These are phyloP conservation scores for Parambassis ranga DNA, from an alignment of 2,797 vertebrate species.

Conservation along the genomic window DNA sequence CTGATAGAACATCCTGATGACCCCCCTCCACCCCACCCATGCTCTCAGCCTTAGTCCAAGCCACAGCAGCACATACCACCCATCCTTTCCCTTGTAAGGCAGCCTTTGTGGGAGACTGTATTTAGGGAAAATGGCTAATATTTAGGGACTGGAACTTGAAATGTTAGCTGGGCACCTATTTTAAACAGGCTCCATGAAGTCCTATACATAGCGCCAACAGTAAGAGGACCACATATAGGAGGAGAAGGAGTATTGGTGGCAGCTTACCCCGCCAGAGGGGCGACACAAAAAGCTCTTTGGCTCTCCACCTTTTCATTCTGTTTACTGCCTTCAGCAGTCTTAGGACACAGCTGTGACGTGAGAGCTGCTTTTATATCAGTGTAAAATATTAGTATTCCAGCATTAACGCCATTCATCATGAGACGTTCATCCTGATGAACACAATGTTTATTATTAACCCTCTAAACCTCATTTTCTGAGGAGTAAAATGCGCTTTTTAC, in stretches of 20 bases:
- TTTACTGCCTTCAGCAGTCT: conserved; percentile 31
- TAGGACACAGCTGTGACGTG: conserved; percentile 12
- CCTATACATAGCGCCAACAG: conserved; percentile 84
- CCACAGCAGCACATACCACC: conserved; percentile 69
- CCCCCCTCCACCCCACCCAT: conserved; percentile 17
- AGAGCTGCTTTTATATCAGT: conserved; percentile 1
- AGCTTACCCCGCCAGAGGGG: conserved; percentile 43
- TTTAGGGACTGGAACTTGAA: conserved; percentile 86
- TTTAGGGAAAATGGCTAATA: conserved; percentile 87
- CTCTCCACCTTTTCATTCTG: conserved; percentile 56
- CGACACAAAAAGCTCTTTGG: conserved; percentile 66
- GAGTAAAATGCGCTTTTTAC: no score
- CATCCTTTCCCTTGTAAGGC: conserved; percentile 83
- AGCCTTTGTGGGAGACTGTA: conserved; percentile 83
- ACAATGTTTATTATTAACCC: no score
- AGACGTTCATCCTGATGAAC: not conserved
- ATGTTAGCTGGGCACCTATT: conserved; percentile 85
- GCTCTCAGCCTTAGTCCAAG: conserved; percentile 30
- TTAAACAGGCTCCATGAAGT: conserved; percentile 75
- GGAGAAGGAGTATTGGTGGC: conserved; percentile 53
- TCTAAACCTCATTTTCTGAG: no score
- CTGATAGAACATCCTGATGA: conserved; percentile 45
- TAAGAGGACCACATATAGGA: conserved; percentile 77
- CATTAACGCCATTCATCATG: not conserved
- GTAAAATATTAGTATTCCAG: not conserved